Base-by-base conservation (phyloP, 1,140 invertebrate species). In the Lepidurus apus region DNA sequence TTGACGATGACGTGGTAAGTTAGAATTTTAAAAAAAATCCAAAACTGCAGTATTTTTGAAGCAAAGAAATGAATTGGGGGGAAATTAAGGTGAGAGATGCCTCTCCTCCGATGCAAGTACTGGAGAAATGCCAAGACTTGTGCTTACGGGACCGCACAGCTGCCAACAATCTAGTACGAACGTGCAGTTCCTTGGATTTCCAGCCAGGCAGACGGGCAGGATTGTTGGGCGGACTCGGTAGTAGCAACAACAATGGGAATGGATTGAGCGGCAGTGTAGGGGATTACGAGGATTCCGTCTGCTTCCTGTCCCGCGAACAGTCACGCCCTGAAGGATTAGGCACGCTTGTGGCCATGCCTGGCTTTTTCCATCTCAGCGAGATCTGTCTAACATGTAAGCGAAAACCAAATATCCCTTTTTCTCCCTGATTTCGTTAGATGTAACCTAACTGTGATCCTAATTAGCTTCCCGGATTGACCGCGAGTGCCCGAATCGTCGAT, bases 211-310 rank as follows among this genome's bases (percentile, higher is more conserved):
- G 90, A 82, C 87, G 93, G 26, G 93, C 94, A 79, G 53, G 53
- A 7, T 7, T 17, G 13, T 17, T 65, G 21, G 53, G 53, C 21
- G 53, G 53, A 13, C 74, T 80, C 42, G 13, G 79, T 13, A 79
- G 77, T 74, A 73, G 91, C 91, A 42, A 92, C 92, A 0, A 93
- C 91, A 83, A 93, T 24, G 80, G 91, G 77, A 91, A 91, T 1
- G 91, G 90, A 75, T 73, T 77, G 10, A 34, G 34, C 4, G 53
- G 53, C 53, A 65, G 21, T 21, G 13, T 17, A n/a, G 90, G 92
- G 0, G 93, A 95, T 82, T 96, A 95, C 82, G 94, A 95, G 83
- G 93, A 95, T 83, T 95, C 93, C 10, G 92, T 91, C n/a, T 96
- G 95, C 83, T 94, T 93, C 84, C 84, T 96, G 77, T 94, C 93